phyloP scores from a whole-genome alignment of 2,797 vertebrate species.

The Pangasius macronema region DNA sequence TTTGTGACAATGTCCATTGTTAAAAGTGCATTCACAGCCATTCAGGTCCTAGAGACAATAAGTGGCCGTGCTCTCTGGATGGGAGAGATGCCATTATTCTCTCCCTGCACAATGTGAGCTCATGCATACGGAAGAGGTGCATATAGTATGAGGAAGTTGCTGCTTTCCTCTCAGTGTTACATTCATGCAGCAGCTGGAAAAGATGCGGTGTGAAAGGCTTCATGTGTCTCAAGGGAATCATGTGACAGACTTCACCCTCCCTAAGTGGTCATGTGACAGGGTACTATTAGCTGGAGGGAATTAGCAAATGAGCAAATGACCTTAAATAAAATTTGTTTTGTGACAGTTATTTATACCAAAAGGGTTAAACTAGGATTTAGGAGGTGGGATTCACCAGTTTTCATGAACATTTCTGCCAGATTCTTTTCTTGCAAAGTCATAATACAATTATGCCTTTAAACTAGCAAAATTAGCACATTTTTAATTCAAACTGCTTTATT shows the following conservation, averaged over 20 bases:
- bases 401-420: not conserved
- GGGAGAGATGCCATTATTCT: slow-evolving; percentile 19
- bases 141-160: slow-evolving; percentile 20
- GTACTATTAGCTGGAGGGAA: not conserved
- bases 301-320: not conserved
- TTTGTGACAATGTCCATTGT: not conserved
- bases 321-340: not conserved
- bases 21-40: not conserved
- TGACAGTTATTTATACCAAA: not conserved
- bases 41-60: not conserved
- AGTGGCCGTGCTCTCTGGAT: not conserved
- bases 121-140: not conserved
- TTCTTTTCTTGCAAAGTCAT: not conserved
- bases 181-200: slow-evolving; percentile 14
- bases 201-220: slow-evolving; percentile 7
- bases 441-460: not conserved
- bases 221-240: not conserved
- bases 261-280: not conserved
- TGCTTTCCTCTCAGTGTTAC: slow-evolving; percentile 20
- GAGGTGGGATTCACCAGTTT: not conserved
- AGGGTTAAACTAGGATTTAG: not conserved
- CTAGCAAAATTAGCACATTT: not conserved
- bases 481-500: not conserved
- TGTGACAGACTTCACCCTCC: not conserved
- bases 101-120: not conserved